A percentile compares a stretch with the other conserved stretches of the same genome.
Evolutionary conservation across 2,113 vertebrate genomes (phyloP).

Genomic region (Pseudorasbora parva): DNA sequence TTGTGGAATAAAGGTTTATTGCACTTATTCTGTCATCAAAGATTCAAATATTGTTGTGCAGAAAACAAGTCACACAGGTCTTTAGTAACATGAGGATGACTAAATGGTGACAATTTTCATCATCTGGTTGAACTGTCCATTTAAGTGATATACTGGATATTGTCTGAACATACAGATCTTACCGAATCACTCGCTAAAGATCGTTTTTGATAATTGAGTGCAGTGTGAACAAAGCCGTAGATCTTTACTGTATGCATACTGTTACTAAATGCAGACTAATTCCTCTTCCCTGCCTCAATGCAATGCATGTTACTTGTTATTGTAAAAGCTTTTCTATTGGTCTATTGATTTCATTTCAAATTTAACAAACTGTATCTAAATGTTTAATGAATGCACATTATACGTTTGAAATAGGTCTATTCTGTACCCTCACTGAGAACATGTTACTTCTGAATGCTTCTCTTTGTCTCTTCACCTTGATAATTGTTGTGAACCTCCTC

Average conservation of each 20-base stretch:
- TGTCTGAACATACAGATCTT: slow-evolving; percentile 16
- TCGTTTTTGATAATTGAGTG: neutral
- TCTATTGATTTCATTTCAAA: neutral
- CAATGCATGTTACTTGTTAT: slow-evolving; percentile 25
- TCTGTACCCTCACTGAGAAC: slow-evolving; percentile 7
- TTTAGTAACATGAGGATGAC: neutral
- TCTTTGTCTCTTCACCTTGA: slow-evolving; percentile 21
- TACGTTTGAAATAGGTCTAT: neutral
- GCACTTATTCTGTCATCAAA: too few species aligned
- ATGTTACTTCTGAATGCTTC: slow-evolving; percentile 12
- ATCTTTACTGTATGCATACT: neutral
- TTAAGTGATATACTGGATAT: neutral
- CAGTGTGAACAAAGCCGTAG: slow-evolving; percentile 31
- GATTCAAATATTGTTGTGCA: too few species aligned
- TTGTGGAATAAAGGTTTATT: too few species aligned
- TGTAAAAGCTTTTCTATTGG: neutral
- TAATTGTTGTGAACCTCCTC: neutral
- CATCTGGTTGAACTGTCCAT: neutral
- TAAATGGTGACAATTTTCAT: neutral
- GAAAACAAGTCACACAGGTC: neutral
- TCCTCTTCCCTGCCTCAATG: slow-evolving; percentile 25
- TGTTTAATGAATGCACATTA: slow-evolving; percentile 14
- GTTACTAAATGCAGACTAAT: neutral
- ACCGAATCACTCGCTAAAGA: neutral
- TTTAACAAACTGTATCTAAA: neutral